Percentiles rank a stretch among this genome's conserved stretches.
Evolutionary conservation across 1,140 invertebrate genomes (phyloP).

Genomic region (Calosoma granatense): DNA sequence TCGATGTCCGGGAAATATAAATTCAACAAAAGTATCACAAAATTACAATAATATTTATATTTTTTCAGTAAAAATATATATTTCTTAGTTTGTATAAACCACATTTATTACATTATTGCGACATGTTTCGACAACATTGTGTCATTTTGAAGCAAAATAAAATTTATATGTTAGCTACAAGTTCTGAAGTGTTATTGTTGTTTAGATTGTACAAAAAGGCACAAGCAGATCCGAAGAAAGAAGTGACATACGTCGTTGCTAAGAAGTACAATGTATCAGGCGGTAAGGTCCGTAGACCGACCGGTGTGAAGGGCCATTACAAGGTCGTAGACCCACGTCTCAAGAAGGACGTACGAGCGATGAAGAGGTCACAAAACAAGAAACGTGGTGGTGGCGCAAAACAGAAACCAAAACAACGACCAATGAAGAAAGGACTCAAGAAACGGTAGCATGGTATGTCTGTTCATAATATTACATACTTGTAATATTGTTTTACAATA

Average conservation of each 20-base stretch:
- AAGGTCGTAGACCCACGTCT: constrained; percentile 91
- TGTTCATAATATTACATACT: no score
- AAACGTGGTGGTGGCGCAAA: constrained; percentile 24
- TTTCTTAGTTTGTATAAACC: no score
- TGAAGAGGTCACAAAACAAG: constrained; percentile 52
- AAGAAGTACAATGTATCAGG: constrained; percentile 71
- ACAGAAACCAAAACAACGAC: constrained; percentile 5
- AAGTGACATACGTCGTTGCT: constrained; percentile 89
- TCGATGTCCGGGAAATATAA: no score
- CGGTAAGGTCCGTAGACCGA: constrained; percentile 66
- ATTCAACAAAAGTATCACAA: no score
- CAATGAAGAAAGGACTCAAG: constrained; percentile 8
- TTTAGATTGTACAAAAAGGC: constrained; percentile 88
- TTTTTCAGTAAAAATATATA: no score
- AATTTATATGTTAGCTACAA: no score
- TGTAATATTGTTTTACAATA: no score
- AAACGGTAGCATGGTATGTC: constrained; percentile 10
- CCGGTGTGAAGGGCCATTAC: constrained; percentile 83
- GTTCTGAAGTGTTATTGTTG: no score
- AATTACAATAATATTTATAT: no score
- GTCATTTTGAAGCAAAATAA: no score
- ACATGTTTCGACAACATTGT: no score
- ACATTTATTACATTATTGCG: no score
- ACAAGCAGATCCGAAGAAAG: constrained; percentile 69
- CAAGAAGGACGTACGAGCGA: constrained; percentile 82